Evolutionary conservation across 2,113 vertebrate genomes (phyloP), one percentile per base, ranked within the genome.

Genomic region (Morone chrysops): DNA sequence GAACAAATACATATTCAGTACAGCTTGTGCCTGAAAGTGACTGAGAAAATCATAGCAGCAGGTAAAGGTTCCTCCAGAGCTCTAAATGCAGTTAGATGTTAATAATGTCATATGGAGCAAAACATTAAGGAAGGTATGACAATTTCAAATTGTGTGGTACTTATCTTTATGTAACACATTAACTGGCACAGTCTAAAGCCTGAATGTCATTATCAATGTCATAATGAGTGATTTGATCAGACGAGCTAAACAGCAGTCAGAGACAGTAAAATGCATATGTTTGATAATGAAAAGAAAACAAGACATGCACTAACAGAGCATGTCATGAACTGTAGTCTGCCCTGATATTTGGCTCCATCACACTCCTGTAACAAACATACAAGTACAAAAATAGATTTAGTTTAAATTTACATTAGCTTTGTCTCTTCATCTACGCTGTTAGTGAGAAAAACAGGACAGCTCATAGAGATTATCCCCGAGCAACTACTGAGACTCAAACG

Each of bases 371-470:
- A 82, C 73, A 90, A 87, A 88, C 6, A 18, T 25, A 75, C 83
- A 57, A 14, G 94, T 98, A 97, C 88, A 98, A 98, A 98, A 98
- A 98, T 98, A 97, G 94, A 97, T 94, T 94, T 94, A 95, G 95
- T 94, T 96, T 95, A 93, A 95, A 95, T 95, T 93, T 94, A 94
- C 93, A 93, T 96, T 90, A 96, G 96, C 95, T 90, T 92, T 90
- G 75, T 91, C 94, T 94, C 94, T 92, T 93, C 45, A 54, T 83
- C 66, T 82, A 80, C 74, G 69, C 47, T 91, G 85, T 96, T 96
- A 95, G 95, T 94, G 95, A 95, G 94, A 95, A 96, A 96, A 95
- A 95, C 93, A 92, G 93, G 94, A 86, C 81, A 17, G n/a, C 63
- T 74, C 6, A 6, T 13, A 53, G 81, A 60, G 66, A 36, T 57